Evolutionary conservation across 2,888 invertebrate species (phyloP).

Genomic region (Diadegma fenestrale): DNA sequence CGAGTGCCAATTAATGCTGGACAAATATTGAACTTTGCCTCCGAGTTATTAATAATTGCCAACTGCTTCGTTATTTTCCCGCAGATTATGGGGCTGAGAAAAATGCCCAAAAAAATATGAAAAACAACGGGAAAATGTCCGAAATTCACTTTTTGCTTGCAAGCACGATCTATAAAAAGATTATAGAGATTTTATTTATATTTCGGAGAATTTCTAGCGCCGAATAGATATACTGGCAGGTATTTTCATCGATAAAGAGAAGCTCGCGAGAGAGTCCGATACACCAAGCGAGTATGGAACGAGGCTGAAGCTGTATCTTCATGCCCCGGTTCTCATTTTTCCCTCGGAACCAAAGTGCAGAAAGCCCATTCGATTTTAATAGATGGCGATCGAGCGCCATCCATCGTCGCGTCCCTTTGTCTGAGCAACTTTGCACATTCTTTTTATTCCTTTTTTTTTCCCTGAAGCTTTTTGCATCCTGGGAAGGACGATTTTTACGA

Average conservation of each 20-base stretch:
- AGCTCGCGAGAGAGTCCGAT: neutral
- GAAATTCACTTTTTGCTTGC: neutral
- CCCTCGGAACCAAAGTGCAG: slow-evolving; percentile 62
- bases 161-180: neutral
- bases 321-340: slow-evolving; percentile 32
- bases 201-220: neutral
- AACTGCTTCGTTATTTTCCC: neutral
- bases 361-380: slow-evolving; percentile 41
- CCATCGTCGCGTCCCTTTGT: slow-evolving; percentile 32
- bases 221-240: neutral
- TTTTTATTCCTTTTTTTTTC: neutral
- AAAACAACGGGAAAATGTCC: neutral
- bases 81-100: neutral
- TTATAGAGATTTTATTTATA: neutral
- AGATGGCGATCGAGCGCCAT: slow-evolving; percentile 59
- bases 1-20: slow-evolving; percentile 9
- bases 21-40: slow-evolving; percentile 16
- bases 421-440: slow-evolving; percentile 39
- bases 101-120: neutral
- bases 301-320: slow-evolving; percentile 40
- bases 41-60: slow-evolving; percentile 9
- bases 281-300: slow-evolving; percentile 43
- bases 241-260: slow-evolving; percentile 5
- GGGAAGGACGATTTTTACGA: slow-evolving; percentile 44
- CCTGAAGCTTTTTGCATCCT: slow-evolving; percentile 12